Percentiles rank a stretch among this genome's conserved stretches.
phyloP scores from a whole-genome alignment of 2,113 vertebrate genomes.

The Syngnathoides biaculeatus region DNA sequence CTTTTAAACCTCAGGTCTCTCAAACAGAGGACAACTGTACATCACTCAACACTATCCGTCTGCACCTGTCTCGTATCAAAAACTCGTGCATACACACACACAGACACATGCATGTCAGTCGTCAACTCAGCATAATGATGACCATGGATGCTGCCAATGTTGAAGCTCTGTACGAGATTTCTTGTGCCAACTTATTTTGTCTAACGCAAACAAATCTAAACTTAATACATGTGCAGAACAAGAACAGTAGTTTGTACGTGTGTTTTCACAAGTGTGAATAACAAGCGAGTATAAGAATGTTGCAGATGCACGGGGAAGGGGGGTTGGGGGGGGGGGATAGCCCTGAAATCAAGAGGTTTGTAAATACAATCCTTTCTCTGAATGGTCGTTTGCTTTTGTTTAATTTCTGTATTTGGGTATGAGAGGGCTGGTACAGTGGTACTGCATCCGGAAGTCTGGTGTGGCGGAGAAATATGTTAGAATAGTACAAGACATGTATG shows the following conservation, averaged over 20 bases:
- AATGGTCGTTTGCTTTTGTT: too few species aligned
- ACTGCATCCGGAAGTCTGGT: too few species aligned
- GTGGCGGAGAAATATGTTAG: too few species aligned
- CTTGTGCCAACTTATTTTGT: constrained; percentile 5
- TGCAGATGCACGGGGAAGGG: too few species aligned
- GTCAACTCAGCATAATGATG: constrained; percentile 18
- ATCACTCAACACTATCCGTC: constrained; percentile 24
- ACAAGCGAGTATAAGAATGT: background rate
- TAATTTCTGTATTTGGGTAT: too few species aligned
- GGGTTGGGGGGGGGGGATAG: too few species aligned
- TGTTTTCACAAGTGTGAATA: background rate
- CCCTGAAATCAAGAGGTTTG: too few species aligned
- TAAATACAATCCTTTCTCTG: too few species aligned
- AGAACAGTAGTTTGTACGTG: background rate
- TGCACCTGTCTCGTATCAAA: constrained; percentile 4
- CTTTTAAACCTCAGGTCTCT: constrained; percentile 13
- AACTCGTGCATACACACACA: background rate
- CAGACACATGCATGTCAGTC: constrained; percentile 3
- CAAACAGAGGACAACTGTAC: constrained; percentile 10
- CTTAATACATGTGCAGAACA: background rate
- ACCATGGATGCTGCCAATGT: constrained; percentile 2
- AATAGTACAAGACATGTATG: too few species aligned
- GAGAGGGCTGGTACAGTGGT: too few species aligned
- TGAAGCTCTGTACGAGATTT: constrained; percentile 5
- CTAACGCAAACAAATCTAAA: background rate